Percentiles rank a stretch among this genome's conserved stretches.
Conservation (phyloP, 2,888 invertebrate species). For the Allacma fusca region DNA sequence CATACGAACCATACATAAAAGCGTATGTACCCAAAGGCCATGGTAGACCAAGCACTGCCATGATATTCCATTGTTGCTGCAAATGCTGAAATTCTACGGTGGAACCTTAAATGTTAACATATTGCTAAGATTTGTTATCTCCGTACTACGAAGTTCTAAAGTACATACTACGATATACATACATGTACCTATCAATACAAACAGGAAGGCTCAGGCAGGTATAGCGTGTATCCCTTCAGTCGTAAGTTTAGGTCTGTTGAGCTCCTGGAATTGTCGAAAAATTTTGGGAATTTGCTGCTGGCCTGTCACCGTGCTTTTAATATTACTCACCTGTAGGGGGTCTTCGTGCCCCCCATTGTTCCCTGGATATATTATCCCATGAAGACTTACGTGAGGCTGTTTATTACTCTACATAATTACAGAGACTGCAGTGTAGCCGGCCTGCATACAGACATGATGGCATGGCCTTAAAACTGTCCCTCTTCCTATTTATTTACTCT, state of each 20-base stretch:
- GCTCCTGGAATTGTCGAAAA: conserved; percentile 43
- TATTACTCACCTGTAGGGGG: conserved; percentile 61
- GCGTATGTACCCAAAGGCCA: not conserved
- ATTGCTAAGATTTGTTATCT: not conserved
- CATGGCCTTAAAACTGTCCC: conserved; percentile 22
- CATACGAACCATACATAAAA: too few species aligned
- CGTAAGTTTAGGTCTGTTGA: conserved; percentile 1
- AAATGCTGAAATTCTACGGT: not conserved
- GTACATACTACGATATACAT: too few species aligned
- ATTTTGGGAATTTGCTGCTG: conserved; percentile 40
- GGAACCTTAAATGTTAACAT: not conserved
- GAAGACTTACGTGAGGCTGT: conserved; percentile 30
- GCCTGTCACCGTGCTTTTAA: conserved; percentile 60
- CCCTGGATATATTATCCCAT: conserved; percentile 45
- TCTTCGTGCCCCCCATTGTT: conserved; percentile 56
- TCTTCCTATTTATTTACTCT: conserved; percentile 24
- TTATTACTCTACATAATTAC: not conserved
- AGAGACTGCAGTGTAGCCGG: conserved; percentile 4
- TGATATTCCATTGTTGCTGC: not conserved
- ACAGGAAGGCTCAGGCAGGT: not conserved
- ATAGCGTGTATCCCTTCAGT: not conserved
- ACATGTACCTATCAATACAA: too few species aligned
- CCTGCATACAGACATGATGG: not conserved
- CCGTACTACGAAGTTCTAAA: too few species aligned
- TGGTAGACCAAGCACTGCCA: not conserved